A percentile compares a stretch with the other conserved stretches of the same genome.
phyloP scores from a whole-genome alignment of 2,797 vertebrate species.

The Salmo trutta region DNA sequence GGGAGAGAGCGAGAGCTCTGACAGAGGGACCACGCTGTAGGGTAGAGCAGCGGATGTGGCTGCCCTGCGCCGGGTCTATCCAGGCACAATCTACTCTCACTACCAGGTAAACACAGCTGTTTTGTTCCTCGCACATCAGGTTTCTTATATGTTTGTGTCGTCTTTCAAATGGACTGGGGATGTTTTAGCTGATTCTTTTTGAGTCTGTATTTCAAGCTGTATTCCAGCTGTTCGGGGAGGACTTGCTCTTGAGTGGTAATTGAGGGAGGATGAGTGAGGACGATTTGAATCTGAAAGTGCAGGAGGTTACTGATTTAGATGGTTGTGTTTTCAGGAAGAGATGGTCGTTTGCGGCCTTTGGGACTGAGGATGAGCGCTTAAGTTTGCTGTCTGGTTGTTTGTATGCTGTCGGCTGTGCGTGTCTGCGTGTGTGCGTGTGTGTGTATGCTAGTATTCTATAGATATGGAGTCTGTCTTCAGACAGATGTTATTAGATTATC shows the following conservation, averaged over 20 bases:
- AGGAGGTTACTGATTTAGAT: neutral
- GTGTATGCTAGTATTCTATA: too few relatives aligned
- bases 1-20: neutral
- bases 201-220: neutral
- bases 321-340: neutral
- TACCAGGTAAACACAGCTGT: conserved; percentile 68
- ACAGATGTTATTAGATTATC: too few relatives aligned
- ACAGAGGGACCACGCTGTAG: conserved; percentile 22
- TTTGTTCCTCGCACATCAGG: neutral
- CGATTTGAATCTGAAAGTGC: too few relatives aligned
- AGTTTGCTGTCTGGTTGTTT: too few relatives aligned
- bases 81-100: conserved; percentile 55
- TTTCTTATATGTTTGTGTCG: neutral
- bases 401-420: too few relatives aligned
- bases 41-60: conserved; percentile 62
- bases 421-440: too few relatives aligned
- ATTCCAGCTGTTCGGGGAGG: neutral
- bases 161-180: neutral
- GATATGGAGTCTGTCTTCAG: too few relatives aligned
- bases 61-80: conserved; percentile 65
- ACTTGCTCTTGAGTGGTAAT: neutral
- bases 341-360: neutral
- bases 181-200: neutral
- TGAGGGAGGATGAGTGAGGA: neutral
- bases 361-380: neutral